Conservation (phyloP, 2,888 invertebrate genomes). For the Drosophila diplacantha region DNA sequence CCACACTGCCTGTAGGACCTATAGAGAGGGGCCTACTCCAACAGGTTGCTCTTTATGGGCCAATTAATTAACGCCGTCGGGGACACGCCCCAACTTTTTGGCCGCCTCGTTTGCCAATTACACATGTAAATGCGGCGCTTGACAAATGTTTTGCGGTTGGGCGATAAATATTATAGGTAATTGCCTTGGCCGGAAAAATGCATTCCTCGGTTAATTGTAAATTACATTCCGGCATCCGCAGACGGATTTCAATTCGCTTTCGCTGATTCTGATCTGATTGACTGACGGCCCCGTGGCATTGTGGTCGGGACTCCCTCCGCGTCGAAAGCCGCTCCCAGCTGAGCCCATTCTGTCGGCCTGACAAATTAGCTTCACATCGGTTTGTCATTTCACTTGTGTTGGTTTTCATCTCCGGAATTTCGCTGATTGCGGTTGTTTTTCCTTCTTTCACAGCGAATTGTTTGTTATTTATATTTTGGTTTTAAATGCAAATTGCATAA, state of each 20-base stretch:
- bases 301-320: slow-evolving; percentile 16
- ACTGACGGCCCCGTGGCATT: slow-evolving; percentile 51
- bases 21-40: slow-evolving; percentile 35
- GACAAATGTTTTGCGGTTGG: slow-evolving; percentile 61
- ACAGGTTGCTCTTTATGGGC: slow-evolving; percentile 56
- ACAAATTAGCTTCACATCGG: slow-evolving; percentile 65
- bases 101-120: slow-evolving; percentile 20
- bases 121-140: slow-evolving; percentile 39
- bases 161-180: slow-evolving; percentile 57
- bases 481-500: slow-evolving; percentile 59
- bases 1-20: slow-evolving; percentile 27
- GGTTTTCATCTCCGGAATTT: slow-evolving; percentile 23
- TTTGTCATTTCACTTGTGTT: slow-evolving; percentile 48
- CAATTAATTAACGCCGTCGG: slow-evolving; percentile 56
- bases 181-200: slow-evolving; percentile 35
- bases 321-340: slow-evolving; percentile 7
- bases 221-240: slow-evolving; percentile 32
- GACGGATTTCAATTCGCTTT: slow-evolving; percentile 43
- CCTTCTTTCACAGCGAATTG: not conserved
- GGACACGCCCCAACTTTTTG: slow-evolving; percentile 20
- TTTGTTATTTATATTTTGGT: slow-evolving; percentile 48
- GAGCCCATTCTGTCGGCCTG: slow-evolving; percentile 35
- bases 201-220: slow-evolving; percentile 54
- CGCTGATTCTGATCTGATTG: slow-evolving; percentile 42
- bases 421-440: slow-evolving; percentile 31